Conservation (phyloP, 2,113 vertebrate species). For the Bubo blakistoni region DNA sequence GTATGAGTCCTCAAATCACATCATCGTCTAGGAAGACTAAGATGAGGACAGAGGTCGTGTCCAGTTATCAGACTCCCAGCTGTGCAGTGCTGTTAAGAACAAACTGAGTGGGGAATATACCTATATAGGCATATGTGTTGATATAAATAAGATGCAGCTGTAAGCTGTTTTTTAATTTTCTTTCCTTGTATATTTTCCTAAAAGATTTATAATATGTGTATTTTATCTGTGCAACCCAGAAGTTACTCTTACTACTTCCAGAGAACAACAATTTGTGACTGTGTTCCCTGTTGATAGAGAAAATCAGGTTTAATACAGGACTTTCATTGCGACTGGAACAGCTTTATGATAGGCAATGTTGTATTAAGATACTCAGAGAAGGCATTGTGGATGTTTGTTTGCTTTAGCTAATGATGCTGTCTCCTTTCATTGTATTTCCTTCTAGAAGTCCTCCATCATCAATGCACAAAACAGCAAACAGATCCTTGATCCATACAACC, state of each 20-base stretch:
- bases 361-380: not conserved
- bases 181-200: not conserved
- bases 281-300: not conserved
- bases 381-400: not conserved
- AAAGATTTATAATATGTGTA: not conserved
- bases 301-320: not conserved
- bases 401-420: not conserved
- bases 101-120: not conserved
- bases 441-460: not conserved
- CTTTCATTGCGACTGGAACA: not conserved
- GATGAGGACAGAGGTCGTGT: not conserved
- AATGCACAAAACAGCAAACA: not conserved
- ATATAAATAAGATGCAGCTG: not conserved
- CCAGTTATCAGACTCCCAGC: not conserved
- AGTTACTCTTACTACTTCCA: not conserved
- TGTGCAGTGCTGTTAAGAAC: not conserved
- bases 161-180: not conserved
- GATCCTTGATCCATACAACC: not conserved
- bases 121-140: not conserved
- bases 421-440: not conserved
- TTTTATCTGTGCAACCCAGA: not conserved
- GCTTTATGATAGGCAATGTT: not conserved
- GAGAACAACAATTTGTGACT: not conserved
- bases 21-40: not conserved
- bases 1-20: not conserved